Conservation (phyloP, 2,888 invertebrate genomes). For the Polymixis flavicincta region DNA sequence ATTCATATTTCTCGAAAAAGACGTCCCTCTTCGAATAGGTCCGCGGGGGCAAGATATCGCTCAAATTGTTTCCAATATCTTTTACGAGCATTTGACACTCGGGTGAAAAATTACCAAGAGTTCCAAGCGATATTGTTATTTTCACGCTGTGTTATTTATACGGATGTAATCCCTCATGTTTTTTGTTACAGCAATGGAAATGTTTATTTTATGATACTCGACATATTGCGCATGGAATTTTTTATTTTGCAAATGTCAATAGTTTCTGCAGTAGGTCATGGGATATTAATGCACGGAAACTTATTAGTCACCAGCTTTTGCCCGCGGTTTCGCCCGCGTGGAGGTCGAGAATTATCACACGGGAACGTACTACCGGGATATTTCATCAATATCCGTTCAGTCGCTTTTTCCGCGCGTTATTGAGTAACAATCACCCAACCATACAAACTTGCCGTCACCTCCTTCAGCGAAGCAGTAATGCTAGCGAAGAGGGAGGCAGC, state of each 20-base stretch:
- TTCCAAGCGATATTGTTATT: slow-evolving; percentile 80
- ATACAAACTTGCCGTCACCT: too few relatives aligned
- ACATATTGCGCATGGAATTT: slow-evolving; percentile 22
- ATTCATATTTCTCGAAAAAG: slow-evolving; percentile 77
- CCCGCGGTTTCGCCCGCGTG: too few relatives aligned
- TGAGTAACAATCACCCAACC: too few relatives aligned
- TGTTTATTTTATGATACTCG: slow-evolving; percentile 60
- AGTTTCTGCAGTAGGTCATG: not conserved
- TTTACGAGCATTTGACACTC: slow-evolving; percentile 87
- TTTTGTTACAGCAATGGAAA: slow-evolving; percentile 56
- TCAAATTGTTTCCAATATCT: slow-evolving; percentile 89
- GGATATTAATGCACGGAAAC: too few relatives aligned
- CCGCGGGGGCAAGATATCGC: slow-evolving; percentile 82
- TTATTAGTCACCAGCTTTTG: too few relatives aligned
- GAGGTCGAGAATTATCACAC: too few relatives aligned
- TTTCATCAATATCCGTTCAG: too few relatives aligned
- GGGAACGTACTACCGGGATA: too few relatives aligned
- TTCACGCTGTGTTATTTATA: slow-evolving; percentile 76
- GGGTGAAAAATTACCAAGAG: slow-evolving; percentile 84
- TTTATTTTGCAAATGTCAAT: slow-evolving; percentile 7
- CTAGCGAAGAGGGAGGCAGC: too few relatives aligned
- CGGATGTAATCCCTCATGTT: slow-evolving; percentile 65
- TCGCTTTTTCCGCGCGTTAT: too few relatives aligned
- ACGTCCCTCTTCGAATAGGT: slow-evolving; percentile 72
- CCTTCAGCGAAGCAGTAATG: too few relatives aligned